Percentiles rank a stretch among this genome's conserved stretches.
phyloP scores from a whole-genome alignment of 2,888 invertebrate genomes.

The Scaptomyza cyrtandrae region DNA sequence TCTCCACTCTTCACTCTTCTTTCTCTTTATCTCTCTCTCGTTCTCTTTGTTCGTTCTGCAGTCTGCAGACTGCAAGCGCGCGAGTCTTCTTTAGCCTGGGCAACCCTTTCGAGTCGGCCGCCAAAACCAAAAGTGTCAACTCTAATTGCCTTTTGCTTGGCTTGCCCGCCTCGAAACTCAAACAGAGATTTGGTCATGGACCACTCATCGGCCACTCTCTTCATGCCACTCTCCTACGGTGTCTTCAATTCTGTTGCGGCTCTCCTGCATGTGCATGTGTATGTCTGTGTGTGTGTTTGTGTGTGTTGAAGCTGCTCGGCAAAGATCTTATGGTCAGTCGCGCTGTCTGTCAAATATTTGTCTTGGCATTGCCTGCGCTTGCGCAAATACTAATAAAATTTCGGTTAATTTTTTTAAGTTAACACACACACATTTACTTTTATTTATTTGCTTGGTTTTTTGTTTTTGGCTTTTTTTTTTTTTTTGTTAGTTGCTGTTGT shows the following conservation, averaged over 20 bases:
- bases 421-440: conserved; percentile 73
- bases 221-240: background rate
- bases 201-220: conserved; percentile 31
- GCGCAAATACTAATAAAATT: conserved; percentile 84
- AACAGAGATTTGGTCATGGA: conserved; percentile 64
- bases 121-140: conserved; percentile 79
- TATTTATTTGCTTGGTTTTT: conserved; percentile 73
- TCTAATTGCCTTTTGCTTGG: conserved; percentile 82
- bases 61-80: conserved; percentile 2
- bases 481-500: conserved; percentile 22
- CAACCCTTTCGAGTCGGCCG: conserved; percentile 39
- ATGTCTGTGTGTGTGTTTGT: background rate
- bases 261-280: background rate
- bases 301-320: conserved; percentile 43
- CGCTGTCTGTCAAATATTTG: conserved; percentile 74
- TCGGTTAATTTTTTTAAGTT: conserved; percentile 82
- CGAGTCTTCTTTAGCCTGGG: conserved; percentile 25
- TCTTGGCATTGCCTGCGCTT: conserved; percentile 80
- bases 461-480: conserved; percentile 12
- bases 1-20: background rate
- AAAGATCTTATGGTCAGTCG: conserved; percentile 68
- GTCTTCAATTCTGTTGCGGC: background rate
- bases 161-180: conserved; percentile 64
- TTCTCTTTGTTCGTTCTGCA: conserved; percentile 16
- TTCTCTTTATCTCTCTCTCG: background rate